Percentiles rank a stretch among this genome's conserved stretches.
phyloP scores from a whole-genome alignment of 2,888 invertebrate genomes.

The Mesodorylaimus sp. region DNA sequence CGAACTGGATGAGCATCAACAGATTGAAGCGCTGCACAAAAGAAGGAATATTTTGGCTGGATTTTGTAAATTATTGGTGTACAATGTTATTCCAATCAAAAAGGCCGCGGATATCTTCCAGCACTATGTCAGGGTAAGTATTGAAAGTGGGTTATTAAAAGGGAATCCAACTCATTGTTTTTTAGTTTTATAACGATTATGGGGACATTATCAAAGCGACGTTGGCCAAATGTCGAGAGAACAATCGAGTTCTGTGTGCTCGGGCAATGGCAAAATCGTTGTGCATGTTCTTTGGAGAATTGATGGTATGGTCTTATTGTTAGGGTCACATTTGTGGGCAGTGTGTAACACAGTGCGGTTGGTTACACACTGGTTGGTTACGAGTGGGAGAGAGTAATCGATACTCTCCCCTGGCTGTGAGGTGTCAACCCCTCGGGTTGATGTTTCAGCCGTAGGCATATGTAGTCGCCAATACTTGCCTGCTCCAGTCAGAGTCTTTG shows the following conservation, averaged over 20 bases:
- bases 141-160: not conserved
- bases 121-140: slow-evolving; percentile 71
- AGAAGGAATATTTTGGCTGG: slow-evolving; percentile 83
- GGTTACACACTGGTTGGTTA: no score
- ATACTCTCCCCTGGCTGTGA: no score
- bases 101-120: slow-evolving; percentile 82
- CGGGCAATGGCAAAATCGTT: slow-evolving; percentile 79
- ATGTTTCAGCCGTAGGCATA: no score
- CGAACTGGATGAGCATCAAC: slow-evolving; percentile 76
- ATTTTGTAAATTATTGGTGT: slow-evolving; percentile 90
- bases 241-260: slow-evolving; percentile 86
- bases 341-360: no score
- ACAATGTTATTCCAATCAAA: slow-evolving; percentile 79
- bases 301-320: slow-evolving; percentile 28
- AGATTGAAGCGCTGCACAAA: slow-evolving; percentile 90
- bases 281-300: slow-evolving; percentile 62
- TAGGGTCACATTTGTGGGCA: no score
- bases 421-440: no score
- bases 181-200: slow-evolving; percentile 83
- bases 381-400: no score
- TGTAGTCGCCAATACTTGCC: no score
- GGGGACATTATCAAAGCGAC: slow-evolving; percentile 96
- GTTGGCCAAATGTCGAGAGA: slow-evolving; percentile 83
- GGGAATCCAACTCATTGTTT: not conserved
- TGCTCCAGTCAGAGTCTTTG: no score